Conservation (phyloP, 1,140 invertebrate genomes). For the Manduca sexta region DNA sequence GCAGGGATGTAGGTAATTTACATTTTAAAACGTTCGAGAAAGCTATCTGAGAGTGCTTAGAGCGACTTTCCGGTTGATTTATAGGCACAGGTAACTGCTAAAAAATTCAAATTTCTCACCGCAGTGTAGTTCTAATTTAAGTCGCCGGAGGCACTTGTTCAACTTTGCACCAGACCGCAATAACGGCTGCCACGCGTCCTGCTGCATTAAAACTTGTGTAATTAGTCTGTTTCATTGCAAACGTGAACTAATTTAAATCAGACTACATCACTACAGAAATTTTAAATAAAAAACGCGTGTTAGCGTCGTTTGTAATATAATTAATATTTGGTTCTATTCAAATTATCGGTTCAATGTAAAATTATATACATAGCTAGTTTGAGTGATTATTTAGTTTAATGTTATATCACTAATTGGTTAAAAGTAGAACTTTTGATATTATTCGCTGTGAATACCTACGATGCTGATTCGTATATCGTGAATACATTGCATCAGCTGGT, state of each 20-base stretch:
- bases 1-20: constrained; percentile 47
- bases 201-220: constrained; percentile 21
- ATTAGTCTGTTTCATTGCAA: constrained; percentile 10
- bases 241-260: neutral
- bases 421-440: too few species aligned
- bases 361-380: too few species aligned
- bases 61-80: constrained; percentile 63
- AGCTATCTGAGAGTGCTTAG: constrained; percentile 52
- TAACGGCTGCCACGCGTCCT: constrained; percentile 23
- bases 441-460: too few species aligned
- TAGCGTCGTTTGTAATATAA: too few species aligned
- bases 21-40: constrained; percentile 61
- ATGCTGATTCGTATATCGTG: too few species aligned
- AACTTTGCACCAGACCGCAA: constrained; percentile 39
- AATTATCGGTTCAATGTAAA: too few species aligned
- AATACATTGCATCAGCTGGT: too few species aligned
- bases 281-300: too few species aligned
- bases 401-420: too few species aligned
- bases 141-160: constrained; percentile 18
- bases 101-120: constrained; percentile 66
- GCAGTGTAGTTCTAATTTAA: constrained; percentile 29
- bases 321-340: too few species aligned
- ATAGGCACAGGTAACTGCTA: constrained; percentile 65
- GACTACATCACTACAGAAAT: constrained; percentile 1
- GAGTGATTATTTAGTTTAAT: too few species aligned